Evolutionary conservation across 2,888 invertebrate genomes (phyloP), one percentile per base, ranked within the genome.

Genomic region (Schizaphis graminum): DNA sequence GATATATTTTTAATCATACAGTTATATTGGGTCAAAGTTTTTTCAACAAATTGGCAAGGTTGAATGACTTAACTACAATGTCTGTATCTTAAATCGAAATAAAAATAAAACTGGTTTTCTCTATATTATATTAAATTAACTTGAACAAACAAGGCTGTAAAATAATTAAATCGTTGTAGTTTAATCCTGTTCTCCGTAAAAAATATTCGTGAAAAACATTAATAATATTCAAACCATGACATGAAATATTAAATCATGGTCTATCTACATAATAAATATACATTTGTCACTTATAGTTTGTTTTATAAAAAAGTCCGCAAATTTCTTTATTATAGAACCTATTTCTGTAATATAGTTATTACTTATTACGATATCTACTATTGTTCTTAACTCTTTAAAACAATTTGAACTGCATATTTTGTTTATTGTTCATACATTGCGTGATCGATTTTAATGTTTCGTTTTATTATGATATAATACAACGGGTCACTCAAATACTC

Each of bases 21-120:
- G 41, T 56, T 91, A 21, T 61, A 92, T 53, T 77, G 67, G 92
- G 92, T 92, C 67, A 92, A 89, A 41, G 67, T 88, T 53, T 92
- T 67, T 92, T 67, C 47, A 24, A 28, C 21, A 16, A 89, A n/a
- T 47, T 44, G 2, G 57, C 56, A 84, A 93, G 57, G 89, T 93
- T 92, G 92, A 92, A 88, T 88, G 67, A 88, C 88, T 67, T 89
- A 35, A 24, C 56, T 21, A 44, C 28, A 44, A 85, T 85, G 11
- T 41, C 28, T 77, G 53, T 26, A 61, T n/a, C 35, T 77, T 49
- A 67, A 41, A 67, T 35, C 21, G 4, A 89, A 24, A 56, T 56
- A 11, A 24, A 53, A 24, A 89, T 13, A 67, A 90, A 92, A 92
- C 92, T 88, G 53, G 88, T 92, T 92, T 92, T 92, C 13, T 67